Evolutionary conservation across 2,113 vertebrate genomes (phyloP).

Genomic region (Donacobius atricapilla): DNA sequence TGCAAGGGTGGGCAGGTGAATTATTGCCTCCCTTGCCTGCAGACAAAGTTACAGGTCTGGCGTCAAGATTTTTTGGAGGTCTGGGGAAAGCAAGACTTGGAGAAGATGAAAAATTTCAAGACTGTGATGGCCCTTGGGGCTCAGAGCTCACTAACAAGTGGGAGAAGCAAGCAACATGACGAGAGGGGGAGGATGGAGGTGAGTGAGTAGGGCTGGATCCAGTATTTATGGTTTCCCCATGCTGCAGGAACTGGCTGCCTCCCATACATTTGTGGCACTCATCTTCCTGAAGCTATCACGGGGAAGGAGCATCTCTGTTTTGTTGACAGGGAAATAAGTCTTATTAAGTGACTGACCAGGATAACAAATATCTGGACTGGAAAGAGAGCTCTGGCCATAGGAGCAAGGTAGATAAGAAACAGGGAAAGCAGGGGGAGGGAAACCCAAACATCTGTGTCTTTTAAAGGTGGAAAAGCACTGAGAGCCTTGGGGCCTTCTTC

Average conservation of each 20-base stretch:
- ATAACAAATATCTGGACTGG: background rate
- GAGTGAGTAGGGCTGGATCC: background rate
- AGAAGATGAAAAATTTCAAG: background rate
- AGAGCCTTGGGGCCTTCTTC: background rate
- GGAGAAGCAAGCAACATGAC: background rate
- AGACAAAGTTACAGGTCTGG: background rate
- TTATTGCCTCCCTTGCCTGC: background rate
- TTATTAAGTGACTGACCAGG: background rate
- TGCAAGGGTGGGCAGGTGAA: background rate
- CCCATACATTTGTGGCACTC: background rate
- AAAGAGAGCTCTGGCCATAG: background rate
- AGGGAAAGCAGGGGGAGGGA: background rate
- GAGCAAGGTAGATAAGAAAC: background rate
- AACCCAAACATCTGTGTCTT: background rate
- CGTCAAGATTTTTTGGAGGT: rapidly evolving
- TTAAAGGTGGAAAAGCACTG: background rate
- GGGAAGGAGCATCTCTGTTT: background rate
- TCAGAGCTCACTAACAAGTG: background rate
- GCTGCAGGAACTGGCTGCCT: background rate
- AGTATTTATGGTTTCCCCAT: background rate
- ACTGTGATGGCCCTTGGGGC: background rate
- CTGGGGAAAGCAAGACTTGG: background rate
- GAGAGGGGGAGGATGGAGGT: background rate
- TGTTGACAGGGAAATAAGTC: background rate
- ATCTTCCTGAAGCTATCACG: background rate